Evolutionary conservation across 2,797 vertebrate genomes (phyloP), one percentile per base, ranked within the genome.

Genomic region (Gymnocypris eckloni): DNA sequence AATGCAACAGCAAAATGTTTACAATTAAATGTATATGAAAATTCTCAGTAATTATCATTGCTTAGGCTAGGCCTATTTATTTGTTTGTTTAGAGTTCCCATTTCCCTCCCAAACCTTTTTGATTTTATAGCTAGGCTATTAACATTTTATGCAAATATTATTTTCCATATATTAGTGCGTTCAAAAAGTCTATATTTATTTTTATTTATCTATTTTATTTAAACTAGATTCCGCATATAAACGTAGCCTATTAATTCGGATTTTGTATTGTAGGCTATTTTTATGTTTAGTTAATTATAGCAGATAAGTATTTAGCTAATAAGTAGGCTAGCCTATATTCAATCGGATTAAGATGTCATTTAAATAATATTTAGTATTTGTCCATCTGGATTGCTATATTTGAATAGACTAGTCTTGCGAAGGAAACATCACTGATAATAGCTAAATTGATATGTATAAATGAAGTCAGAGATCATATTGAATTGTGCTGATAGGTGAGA

Each of bases 361-460:
- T 64, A 45, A 28, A 64, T 80, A 18, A 15, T 15, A 28, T 16
- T 50, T 28, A 10, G 8, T 4, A 50, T 45, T 50, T 50, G 41
- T 28, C n/a, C 8, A 28, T 28, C n/a, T 75, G 39, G 28, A 67
- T 67, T 67, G 10, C 56, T n/a, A 61, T 70, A 41, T 50, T 75
- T 13, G 4, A 20, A 66, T 33, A 67, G 41, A 9, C 41, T 43
- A 43, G 25, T 67, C 18, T 37, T 37, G 11, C 25, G 22, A 50
- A 4, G 4, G n/a, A 67, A 59, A 59, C 20, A 15, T 11, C 67
- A 16, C 5, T 16, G 6, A 6, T 18, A 43, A 41, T 12, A 54
- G 73, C 73, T 39, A 33, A 33, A 82, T 1, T 25, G 67, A 43
- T 39, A 73, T 48, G 33, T 33, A 15, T 48, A 84, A 69, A 76